Evolutionary conservation across 2,888 invertebrate species (phyloP).

Genomic region (Deroplatys truncata): DNA sequence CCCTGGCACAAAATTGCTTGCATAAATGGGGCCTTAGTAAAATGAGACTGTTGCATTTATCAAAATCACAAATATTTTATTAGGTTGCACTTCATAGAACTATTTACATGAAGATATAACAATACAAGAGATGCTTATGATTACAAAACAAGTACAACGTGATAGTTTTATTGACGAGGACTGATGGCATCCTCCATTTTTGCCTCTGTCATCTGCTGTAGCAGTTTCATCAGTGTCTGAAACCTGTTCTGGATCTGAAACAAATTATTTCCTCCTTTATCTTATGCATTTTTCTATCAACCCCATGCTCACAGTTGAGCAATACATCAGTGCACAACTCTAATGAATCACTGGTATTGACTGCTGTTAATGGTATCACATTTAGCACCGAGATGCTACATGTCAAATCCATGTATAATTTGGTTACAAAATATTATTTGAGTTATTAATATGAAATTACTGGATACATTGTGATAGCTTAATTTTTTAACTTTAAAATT

Average conservation of each 20-base stretch:
- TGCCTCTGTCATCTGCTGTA: constrained; percentile 50
- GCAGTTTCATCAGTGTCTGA: constrained; percentile 51
- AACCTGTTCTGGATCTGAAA: constrained; percentile 54
- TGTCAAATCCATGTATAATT: too few species aligned
- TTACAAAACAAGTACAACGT: neutral
- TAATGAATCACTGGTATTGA: too few species aligned
- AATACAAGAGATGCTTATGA: neutral
- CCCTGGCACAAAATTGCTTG: too few species aligned
- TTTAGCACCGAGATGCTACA: too few species aligned
- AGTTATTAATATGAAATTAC: too few species aligned
- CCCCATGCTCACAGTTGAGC: neutral
- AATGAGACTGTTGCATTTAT: neutral
- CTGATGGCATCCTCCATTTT: neutral
- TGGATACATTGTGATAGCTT: too few species aligned
- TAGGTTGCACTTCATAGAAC: neutral
- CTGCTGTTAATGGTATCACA: too few species aligned
- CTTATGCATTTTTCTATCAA: neutral
- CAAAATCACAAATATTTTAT: neutral
- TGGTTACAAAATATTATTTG: too few species aligned
- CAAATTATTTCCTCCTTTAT: constrained; percentile 6
- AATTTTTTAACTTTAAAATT: too few species aligned
- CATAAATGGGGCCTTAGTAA: neutral
- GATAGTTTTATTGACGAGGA: neutral
- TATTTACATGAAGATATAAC: neutral
- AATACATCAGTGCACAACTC: neutral